A percentile compares a stretch with the other conserved stretches of the same genome.
Evolutionary conservation across 1,140 invertebrate genomes (phyloP).

Genomic region (Amyelois transitella): DNA sequence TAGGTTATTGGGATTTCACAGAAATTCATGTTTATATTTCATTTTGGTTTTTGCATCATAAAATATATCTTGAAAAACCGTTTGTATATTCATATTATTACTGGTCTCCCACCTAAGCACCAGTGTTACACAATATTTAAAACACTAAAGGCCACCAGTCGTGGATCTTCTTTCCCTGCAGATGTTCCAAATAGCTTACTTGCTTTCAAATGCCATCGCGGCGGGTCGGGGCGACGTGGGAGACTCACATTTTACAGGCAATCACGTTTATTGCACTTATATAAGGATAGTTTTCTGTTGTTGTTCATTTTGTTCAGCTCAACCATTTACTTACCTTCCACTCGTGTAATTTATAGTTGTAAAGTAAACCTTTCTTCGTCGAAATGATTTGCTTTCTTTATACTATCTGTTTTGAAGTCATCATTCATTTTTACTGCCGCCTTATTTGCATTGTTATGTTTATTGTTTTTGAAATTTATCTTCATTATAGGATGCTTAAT

Average conservation of each 20-base stretch:
- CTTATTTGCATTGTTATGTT: not conserved
- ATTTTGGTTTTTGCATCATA: too few species aligned
- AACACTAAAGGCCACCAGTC: not conserved
- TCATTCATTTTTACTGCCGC: not conserved
- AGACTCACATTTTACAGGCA: constrained; percentile 34
- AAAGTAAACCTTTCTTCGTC: not conserved
- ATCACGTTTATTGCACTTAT: not conserved
- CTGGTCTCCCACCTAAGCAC: too few species aligned
- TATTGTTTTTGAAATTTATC: not conserved
- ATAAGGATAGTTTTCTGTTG: not conserved
- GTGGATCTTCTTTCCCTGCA: not conserved
- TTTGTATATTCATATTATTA: too few species aligned
- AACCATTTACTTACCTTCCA: not conserved
- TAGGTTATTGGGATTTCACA: too few species aligned
- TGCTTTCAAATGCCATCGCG: constrained; percentile 48
- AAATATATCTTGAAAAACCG: too few species aligned
- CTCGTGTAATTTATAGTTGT: not conserved
- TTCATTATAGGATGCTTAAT: not conserved
- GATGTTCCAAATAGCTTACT: not conserved
- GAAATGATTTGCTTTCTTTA: not conserved
- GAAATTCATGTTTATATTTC: too few species aligned
- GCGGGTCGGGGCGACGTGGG: constrained; percentile 34
- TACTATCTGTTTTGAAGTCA: not conserved
- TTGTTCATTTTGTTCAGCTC: not conserved
- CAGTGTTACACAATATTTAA: not conserved